phyloP scores from a whole-genome alignment of 2,888 invertebrate species.

The Cremastobaeus sp. region DNA sequence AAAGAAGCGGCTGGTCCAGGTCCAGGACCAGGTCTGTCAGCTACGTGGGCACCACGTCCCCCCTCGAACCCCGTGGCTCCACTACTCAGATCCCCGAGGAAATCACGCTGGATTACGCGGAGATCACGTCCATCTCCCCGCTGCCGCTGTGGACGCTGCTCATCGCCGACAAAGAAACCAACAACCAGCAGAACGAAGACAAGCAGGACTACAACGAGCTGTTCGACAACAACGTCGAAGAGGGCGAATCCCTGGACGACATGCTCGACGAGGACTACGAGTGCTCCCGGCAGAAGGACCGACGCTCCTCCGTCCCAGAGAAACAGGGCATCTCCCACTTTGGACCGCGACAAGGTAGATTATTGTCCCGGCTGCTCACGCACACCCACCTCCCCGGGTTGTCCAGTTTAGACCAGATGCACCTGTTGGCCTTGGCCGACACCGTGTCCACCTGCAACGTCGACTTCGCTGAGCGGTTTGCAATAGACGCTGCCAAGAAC shows the following conservation, averaged over 20 bases:
- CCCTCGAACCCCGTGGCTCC: conserved; percentile 87
- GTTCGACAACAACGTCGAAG: conserved; percentile 88
- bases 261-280: conserved; percentile 86
- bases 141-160: conserved; percentile 97
- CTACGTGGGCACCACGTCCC: conserved; percentile 88
- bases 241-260: conserved; percentile 90
- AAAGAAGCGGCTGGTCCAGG: conserved; percentile 90
- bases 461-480: conserved; percentile 90
- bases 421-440: conserved; percentile 97
- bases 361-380: conserved; percentile 92
- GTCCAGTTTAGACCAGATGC: conserved; percentile 99
- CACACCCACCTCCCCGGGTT: conserved; percentile 96
- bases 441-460: conserved; percentile 96
- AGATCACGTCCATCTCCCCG: conserved; percentile 98
- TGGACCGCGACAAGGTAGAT: conserved; percentile 90
- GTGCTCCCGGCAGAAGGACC: conserved; percentile 81
- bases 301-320: conserved; percentile 85
- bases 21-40: conserved; percentile 93
- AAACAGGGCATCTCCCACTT: conserved; percentile 90
- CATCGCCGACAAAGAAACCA: conserved; percentile 93
- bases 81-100: conserved; percentile 91
- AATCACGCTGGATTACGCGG: conserved; percentile 93
- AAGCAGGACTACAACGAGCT: conserved; percentile 92
- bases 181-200: conserved; percentile 76
- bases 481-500: conserved; percentile 83